phyloP scores from a whole-genome alignment of 37 sponge, comb jelly and placozoan species.

The Cliona cf. orientalis region DNA sequence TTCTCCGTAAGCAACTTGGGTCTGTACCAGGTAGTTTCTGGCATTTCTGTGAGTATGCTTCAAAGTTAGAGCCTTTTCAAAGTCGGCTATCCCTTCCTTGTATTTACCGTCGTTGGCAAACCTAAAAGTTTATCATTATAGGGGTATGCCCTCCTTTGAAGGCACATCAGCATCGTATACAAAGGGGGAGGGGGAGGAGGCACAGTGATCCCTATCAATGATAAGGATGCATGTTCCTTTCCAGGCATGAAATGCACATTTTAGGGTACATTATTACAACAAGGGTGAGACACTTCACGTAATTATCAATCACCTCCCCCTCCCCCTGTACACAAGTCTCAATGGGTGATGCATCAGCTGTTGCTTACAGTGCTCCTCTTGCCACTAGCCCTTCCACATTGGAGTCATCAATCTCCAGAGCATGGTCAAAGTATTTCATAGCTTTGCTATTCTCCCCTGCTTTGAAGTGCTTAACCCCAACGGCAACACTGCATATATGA shows the following conservation, averaged over 20 bases:
- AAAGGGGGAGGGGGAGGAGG: too few relatives aligned
- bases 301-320: not conserved
- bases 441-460: conserved; percentile 52
- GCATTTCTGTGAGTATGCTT: conserved; percentile 75
- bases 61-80: conserved; percentile 58
- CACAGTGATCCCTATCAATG: too few relatives aligned
- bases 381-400: conserved; percentile 88
- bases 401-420: conserved; percentile 67
- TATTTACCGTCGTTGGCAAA: conserved; percentile 61
- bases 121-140: too few relatives aligned
- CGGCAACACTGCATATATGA: conserved; percentile 54
- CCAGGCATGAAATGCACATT: not conserved
- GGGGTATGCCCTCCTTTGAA: too few relatives aligned
- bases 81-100: conserved; percentile 63
- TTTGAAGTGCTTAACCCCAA: conserved; percentile 75
- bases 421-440: conserved; percentile 68
- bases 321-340: too few relatives aligned
- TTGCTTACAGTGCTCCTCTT: conserved; percentile 79
- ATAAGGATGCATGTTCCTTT: not conserved
- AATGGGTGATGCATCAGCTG: not conserved
- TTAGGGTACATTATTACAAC: not conserved
- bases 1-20: conserved; percentile 64
- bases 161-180: too few relatives aligned
- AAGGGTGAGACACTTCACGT: not conserved
- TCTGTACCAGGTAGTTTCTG: conserved; percentile 72